Conservation (phyloP, 2,888 invertebrate species). For the Stratiomys singularior region DNA sequence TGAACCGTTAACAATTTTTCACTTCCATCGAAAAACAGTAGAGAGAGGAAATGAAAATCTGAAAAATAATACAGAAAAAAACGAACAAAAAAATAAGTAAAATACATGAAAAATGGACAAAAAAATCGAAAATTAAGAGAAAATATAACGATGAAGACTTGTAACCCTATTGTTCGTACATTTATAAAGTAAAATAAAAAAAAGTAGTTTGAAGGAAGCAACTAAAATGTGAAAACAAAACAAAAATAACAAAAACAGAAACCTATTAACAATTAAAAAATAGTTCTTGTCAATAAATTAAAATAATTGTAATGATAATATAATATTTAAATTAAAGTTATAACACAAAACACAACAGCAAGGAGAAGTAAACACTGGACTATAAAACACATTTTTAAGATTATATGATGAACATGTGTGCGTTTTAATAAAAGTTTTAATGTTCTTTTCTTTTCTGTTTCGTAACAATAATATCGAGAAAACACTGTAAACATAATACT, state of each 20-base stretch:
- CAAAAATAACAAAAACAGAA: slow-evolving; percentile 19
- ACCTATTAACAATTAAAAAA: slow-evolving; percentile 39
- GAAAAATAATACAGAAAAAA: slow-evolving; percentile 49
- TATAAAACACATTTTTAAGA: slow-evolving; percentile 32
- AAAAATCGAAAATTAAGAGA: slow-evolving; percentile 53
- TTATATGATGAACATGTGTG: slow-evolving; percentile 34
- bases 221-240: slow-evolving; percentile 5
- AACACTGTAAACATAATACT: slow-evolving; percentile 26
- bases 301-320: slow-evolving; percentile 35
- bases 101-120: slow-evolving; percentile 55
- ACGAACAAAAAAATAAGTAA: slow-evolving; percentile 56
- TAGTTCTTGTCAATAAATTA: slow-evolving; percentile 45
- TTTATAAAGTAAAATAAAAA: slow-evolving; percentile 54
- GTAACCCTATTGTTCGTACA: slow-evolving; percentile 59
- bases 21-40: slow-evolving; percentile 46
- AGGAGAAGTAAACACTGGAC: neutral
- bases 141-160: slow-evolving; percentile 61
- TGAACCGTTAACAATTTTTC: slow-evolving; percentile 39
- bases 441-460: slow-evolving; percentile 35
- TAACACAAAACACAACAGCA: slow-evolving; percentile 7
- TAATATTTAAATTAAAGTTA: slow-evolving; percentile 36
- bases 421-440: slow-evolving; percentile 36
- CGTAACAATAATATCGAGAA: neutral
- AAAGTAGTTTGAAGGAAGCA: slow-evolving; percentile 1
- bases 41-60: slow-evolving; percentile 46